Evolutionary conservation across 53 echinoderm and acorn worm genomes (phyloP).

Genomic region (Mesocentrotus franciscanus): DNA sequence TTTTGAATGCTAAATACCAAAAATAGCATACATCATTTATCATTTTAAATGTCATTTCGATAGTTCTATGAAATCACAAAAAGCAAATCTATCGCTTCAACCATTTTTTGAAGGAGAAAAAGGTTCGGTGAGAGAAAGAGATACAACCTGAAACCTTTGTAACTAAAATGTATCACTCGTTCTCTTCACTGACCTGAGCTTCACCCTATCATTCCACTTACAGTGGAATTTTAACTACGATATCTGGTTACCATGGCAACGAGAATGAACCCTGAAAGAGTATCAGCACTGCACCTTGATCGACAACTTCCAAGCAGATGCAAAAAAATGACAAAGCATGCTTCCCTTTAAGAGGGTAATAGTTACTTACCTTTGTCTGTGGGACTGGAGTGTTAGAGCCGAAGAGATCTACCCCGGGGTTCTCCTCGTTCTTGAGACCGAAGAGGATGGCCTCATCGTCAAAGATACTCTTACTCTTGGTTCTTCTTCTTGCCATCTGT

Average conservation of each 20-base stretch:
- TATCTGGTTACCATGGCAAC: neutral
- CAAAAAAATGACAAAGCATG: neutral
- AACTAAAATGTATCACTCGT: neutral
- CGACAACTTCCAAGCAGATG: constrained; percentile 40
- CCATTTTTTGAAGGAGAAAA: neutral
- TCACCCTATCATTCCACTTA: neutral
- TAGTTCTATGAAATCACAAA: neutral
- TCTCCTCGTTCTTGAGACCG: constrained; percentile 82
- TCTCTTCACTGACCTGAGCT: neutral
- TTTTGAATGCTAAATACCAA: neutral
- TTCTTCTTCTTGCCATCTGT: constrained; percentile 75
- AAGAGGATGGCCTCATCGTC: constrained; percentile 95
- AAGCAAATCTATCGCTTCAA: neutral
- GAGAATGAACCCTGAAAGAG: neutral
- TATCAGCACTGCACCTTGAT: constrained; percentile 17
- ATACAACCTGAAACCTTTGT: neutral
- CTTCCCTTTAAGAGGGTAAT: neutral
- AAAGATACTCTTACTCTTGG: constrained; percentile 96
- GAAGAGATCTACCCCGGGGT: constrained; percentile 89
- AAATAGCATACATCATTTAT: neutral
- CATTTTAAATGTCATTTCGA: neutral
- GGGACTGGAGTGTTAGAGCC: constrained; percentile 75
- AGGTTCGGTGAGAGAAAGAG: neutral
- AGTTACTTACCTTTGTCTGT: constrained; percentile 23
- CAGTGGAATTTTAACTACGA: neutral